Evolutionary conservation across 2,888 invertebrate species (phyloP), one percentile per base, ranked within the genome.

Genomic region (Philonicus albiceps): DNA sequence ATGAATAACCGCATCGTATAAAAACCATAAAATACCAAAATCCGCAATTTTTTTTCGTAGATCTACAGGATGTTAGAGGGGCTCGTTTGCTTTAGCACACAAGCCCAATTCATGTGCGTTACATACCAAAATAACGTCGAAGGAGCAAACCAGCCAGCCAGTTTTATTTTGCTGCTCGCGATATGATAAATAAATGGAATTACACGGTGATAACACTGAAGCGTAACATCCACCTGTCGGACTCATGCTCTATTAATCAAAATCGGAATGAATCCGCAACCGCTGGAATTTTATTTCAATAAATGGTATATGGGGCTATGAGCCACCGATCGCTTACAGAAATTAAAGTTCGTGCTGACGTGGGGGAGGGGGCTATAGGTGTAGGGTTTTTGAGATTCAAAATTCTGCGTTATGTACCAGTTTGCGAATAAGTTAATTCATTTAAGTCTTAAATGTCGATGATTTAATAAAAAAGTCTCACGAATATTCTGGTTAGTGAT

Each of bases 231-330:
- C 40, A 76, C 37, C 76, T 76, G 40, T 22, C 40, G 76, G 40
- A 76, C 76, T 76, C 76, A 76, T 76, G 34, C 74, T n/a, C 76
- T 43, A 76, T 76, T 76, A 76, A 76, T 76, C 76, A 76, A 76
- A 76, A 19, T 40, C 37, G 37, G 34, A n/a, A 74, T 74, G 31
- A 31, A 74, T 74, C 13, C 7, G 31, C 34, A 37, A 11, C 37
- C 74, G 13, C n/a, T 31, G 74, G 74, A 64, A 64, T 64, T 64
- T 64, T 64, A 64, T 64, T 64, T 64, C 64, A 19, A 64, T 64
- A 64, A 11, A 64, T 64, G n/a, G n/a, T n/a, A n/a, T n/a, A n/a
- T 64, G 22, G 7, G 64, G 27, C 8, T 11, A 64, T 1, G n/a
- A n/a, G 11, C 64, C 64, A 64, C 27, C 11, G 64, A 27, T 22